Evolutionary conservation across 2,113 vertebrate species (phyloP), one percentile per base, ranked within the genome.

Genomic region (Tringa solitaria): DNA sequence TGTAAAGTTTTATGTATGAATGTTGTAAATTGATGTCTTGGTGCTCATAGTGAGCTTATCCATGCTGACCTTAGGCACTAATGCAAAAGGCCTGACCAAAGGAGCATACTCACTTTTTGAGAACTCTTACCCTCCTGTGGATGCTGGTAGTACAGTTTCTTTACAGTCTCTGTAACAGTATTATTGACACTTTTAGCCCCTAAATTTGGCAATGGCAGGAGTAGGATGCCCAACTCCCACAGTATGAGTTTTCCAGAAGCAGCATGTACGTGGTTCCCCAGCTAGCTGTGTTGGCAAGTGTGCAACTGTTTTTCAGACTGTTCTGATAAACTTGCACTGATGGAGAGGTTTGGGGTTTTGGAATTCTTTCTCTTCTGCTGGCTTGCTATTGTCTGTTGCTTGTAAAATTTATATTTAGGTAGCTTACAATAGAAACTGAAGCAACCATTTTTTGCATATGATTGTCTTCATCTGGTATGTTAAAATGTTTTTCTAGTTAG

Each of bases 401-500:
- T 92, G 61, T 92, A 67, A 90, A 95, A 79, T 39, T 80, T 93
- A 41, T 57, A 48, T 83, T 95, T 93, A 41, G 32, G 61, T 79
- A 33, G 22, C 35, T 95, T 77, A 12, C 59, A 54, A 81, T 82
- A 78, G 64, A 72, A 93, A 60, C 54, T 56, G 82, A 74, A 83
- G 48, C 21, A 67, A 53, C 27, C 0, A 1, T 65, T 30, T 50
- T 70, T 91, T 86, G 64, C 51, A 32, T 67, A 14, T 84, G 35
- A 84, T 74, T 79, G 54, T 88, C 50, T 91, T 88, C 59, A 92
- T 83, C 63, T 88, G 56, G 23, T 68, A 32, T 53, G 35, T 64
- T 59, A 33, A 81, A 86, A 90, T 89, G 30, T 72, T 94, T 92
- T 96, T 75, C 64, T 92, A 32, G 76, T 92, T 89, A 72, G 51